Evolutionary conservation across 2,113 vertebrate genomes (phyloP).

Genomic region (Onychostoma macrolepis): DNA sequence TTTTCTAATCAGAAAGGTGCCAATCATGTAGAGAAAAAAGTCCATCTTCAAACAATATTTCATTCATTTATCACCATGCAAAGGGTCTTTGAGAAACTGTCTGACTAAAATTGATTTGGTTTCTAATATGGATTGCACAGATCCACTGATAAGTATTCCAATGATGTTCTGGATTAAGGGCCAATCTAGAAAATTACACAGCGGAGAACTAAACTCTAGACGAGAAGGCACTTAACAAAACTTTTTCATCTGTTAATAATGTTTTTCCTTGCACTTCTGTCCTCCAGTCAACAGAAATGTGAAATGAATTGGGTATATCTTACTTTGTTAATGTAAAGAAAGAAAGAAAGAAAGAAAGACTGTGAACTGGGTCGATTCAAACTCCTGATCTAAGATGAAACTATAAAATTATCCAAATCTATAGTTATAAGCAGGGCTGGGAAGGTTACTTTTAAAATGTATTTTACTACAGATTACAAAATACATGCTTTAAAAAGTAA

Average conservation of each 20-base stretch:
- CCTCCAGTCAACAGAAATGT: constrained; percentile 15
- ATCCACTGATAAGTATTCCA: constrained; percentile 27
- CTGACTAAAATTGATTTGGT: background rate
- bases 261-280: constrained; percentile 45
- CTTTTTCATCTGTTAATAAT: constrained; percentile 9
- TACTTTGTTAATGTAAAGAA: background rate
- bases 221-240: background rate
- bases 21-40: background rate
- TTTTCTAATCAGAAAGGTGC: constrained; percentile 5
- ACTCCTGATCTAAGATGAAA: too few species aligned
- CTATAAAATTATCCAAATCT: too few species aligned
- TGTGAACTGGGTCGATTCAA: too few species aligned
- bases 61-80: background rate
- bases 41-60: background rate
- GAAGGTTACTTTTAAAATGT: too few species aligned
- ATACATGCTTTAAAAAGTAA: too few species aligned
- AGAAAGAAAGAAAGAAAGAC: too few species aligned
- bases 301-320: constrained; percentile 16
- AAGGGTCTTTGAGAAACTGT: background rate
- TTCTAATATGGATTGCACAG: background rate
- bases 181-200: constrained; percentile 27
- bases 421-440: background rate
- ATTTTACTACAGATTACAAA: too few species aligned
- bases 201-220: background rate
- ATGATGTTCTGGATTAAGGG: constrained; percentile 11